Base-by-base conservation (phyloP, 2,113 vertebrate species). In the Pangasianodon gigas region DNA sequence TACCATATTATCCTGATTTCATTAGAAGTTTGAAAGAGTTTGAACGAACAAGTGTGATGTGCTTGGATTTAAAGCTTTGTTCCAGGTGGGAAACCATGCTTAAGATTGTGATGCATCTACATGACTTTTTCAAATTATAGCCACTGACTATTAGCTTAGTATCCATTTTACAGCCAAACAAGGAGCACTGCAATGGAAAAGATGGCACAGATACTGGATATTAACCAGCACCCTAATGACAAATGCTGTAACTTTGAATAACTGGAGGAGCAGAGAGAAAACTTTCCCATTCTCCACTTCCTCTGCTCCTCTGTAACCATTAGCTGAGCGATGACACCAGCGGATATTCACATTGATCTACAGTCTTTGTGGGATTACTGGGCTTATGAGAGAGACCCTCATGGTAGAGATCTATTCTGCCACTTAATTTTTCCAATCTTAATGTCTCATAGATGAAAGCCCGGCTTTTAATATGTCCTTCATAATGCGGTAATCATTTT, bases 331-430 rank as follows among this genome's bases (percentile, higher is more conserved):
- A 93, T 95, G 95, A 95, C 95, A 95, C 93, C 80, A 58, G 87
- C 58, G 92, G 93, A 95, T 95, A 95, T 94, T 95, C 94, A 94
- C 94, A 96, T 95, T 95, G 95, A 96, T 96, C 94, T 93, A 92
- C 87, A 91, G 85, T 93, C 92, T 24, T 93, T 93, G 91, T 48
- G 94, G 93, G 94, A 94, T 93, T 87, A 87, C 93, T 93, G 91
- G 89, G 92, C 81, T 93, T 85, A 80, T 26, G 85, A 88, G 85
- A 88, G 90, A 93, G 90, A 91, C 89, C 86, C 92, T 88, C 91
- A 88, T 93, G 91, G 92, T 91, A 92, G 92, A 95, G 94, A 95
- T 94, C 94, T 91, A 95, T 95, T 94, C 91, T 90, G 85, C 91
- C 88, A 92, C 83, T 91, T 95, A 95, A 95, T 94, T 90, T 91